phyloP scores from a whole-genome alignment of 2,113 vertebrate species.

The Sebastes schlegelii region DNA sequence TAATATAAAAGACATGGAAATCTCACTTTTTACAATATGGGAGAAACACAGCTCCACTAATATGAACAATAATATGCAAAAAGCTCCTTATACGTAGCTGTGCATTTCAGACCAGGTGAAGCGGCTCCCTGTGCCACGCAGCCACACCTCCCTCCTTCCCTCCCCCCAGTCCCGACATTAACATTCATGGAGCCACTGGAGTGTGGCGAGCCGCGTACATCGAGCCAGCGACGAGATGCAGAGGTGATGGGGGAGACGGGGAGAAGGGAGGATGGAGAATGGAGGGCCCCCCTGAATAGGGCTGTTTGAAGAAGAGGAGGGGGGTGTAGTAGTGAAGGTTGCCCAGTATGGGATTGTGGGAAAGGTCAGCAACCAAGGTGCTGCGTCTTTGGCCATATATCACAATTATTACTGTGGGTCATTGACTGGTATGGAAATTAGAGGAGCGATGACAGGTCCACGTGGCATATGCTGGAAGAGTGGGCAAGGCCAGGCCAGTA shows the following conservation, averaged over 20 bases:
- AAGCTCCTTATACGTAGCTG: constrained; percentile 33
- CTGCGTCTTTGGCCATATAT: constrained; percentile 76
- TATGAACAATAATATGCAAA: constrained; percentile 29
- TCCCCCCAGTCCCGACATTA: constrained; percentile 69
- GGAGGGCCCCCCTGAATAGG: constrained; percentile 5
- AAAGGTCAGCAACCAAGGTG: constrained; percentile 82
- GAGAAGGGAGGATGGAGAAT: neutral
- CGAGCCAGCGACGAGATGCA: constrained; percentile 69
- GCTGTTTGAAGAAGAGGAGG: constrained; percentile 19
- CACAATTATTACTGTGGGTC: constrained; percentile 82
- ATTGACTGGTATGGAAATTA: constrained; percentile 76
- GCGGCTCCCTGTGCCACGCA: constrained; percentile 29
- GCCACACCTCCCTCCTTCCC: constrained; percentile 1
- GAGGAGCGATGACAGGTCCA: constrained; percentile 37
- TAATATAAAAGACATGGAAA: too few species aligned
- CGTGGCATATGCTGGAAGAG: constrained; percentile 11
- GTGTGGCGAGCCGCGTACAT: constrained; percentile 74
- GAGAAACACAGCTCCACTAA: constrained; percentile 19
- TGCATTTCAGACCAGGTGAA: constrained; percentile 67
- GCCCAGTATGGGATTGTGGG: constrained; percentile 66
- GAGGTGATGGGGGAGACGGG: constrained; percentile 36
- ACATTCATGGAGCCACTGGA: constrained; percentile 85
- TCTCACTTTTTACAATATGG: neutral
- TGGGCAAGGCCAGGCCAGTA: constrained; percentile 32
- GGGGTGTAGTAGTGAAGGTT: constrained; percentile 70